Percentiles rank a stretch among this genome's conserved stretches.
These are phyloP conservation scores for Patella caerulea DNA, from an alignment of 2,888 invertebrate species.

Conservation along the genomic window DNA sequence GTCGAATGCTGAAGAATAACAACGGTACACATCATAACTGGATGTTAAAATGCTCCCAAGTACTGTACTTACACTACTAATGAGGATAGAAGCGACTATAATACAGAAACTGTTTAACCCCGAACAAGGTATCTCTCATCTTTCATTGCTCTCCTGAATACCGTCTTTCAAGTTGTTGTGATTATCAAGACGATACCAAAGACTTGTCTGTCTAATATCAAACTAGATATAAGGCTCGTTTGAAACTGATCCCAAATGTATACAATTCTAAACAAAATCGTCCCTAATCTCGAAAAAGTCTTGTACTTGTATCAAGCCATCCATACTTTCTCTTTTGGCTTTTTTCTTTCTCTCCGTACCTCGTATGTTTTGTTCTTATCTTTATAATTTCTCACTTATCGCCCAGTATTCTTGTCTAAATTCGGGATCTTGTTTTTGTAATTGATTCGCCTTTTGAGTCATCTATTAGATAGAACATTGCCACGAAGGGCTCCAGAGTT, in stretches of 20 bases:
- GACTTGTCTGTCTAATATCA: slow-evolving; percentile 20
- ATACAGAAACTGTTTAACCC: no score
- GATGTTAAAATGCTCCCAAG: no score
- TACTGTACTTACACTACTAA: no score
- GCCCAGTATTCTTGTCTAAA: neutral
- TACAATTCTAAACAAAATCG: slow-evolving; percentile 8
- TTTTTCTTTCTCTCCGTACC: neutral
- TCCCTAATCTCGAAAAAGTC: no score
- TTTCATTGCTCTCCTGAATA: slow-evolving; percentile 9
- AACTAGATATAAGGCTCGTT: neutral
- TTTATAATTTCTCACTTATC: neutral
- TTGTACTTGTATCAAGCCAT: neutral
- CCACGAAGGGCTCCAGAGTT: no score
- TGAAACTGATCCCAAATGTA: slow-evolving; percentile 8
- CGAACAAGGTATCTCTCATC: slow-evolving; percentile 1
- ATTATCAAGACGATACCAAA: slow-evolving; percentile 17
- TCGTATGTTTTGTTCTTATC: neutral
- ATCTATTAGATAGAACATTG: no score
- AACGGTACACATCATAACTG: no score
- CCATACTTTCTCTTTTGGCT: neutral
- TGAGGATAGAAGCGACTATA: no score
- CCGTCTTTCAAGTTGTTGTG: slow-evolving; percentile 14
- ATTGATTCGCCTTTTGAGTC: neutral
- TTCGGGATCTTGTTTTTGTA: slow-evolving; percentile 5
- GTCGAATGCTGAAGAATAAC: no score